These are phyloP conservation scores for Pithys albifrons DNA, from an alignment of 2,113 vertebrate genomes.

Conservation along the genomic window DNA sequence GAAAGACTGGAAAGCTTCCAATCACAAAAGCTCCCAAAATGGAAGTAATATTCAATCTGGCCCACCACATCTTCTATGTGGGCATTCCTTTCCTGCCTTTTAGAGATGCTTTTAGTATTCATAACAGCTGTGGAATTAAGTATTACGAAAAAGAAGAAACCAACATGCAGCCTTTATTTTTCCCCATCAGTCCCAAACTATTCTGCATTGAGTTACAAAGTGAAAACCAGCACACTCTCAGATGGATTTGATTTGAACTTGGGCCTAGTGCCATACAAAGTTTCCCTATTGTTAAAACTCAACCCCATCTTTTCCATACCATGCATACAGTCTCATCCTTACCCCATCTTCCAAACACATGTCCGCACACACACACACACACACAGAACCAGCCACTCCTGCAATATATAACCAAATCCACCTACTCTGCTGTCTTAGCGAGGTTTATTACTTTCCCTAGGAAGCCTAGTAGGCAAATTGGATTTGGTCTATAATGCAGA, in stretches of 20 bases:
- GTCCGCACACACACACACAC: neutral
- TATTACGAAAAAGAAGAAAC: conserved; percentile 9
- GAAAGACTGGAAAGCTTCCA: neutral
- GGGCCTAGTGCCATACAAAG: conserved; percentile 16
- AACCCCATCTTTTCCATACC: neutral
- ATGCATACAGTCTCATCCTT: neutral
- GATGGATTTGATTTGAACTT: conserved; percentile 54
- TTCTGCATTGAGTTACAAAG: conserved; percentile 52
- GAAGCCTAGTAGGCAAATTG: neutral
- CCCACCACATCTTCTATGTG: neutral
- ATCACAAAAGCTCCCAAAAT: neutral
- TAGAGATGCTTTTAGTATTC: conserved; percentile 24
- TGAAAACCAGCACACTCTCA: conserved; percentile 26
- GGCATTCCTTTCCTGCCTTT: conserved; percentile 5
- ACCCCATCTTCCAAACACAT: neutral
- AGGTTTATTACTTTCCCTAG: neutral
- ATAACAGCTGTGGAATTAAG: conserved; percentile 40
- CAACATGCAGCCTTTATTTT: neutral
- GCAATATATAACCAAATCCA: neutral
- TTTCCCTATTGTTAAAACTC: conserved; percentile 37
- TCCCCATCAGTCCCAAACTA: neutral
- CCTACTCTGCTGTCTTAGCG: neutral
- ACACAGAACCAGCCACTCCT: neutral
- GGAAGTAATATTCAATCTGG: neutral
- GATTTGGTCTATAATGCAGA: neutral